Conservation (phyloP, 2,113 vertebrate species). For the Nothoprocta pentlandii region DNA sequence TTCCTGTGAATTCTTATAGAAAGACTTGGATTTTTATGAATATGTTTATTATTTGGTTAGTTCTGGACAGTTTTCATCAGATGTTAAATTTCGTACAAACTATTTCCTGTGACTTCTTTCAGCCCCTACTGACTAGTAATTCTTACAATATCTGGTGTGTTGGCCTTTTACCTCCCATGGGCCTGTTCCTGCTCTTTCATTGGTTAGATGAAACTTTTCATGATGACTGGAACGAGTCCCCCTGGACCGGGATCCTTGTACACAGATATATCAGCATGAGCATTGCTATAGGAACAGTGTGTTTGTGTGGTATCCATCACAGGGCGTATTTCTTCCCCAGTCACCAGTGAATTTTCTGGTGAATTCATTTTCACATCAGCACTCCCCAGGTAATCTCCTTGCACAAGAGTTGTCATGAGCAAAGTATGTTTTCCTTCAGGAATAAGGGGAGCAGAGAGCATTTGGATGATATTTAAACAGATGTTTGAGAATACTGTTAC, state of each 20-base stretch:
- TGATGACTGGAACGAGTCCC: neutral
- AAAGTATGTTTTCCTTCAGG: neutral
- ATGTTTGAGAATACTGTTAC: neutral
- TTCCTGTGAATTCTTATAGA: neutral
- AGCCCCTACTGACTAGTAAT: constrained; percentile 1
- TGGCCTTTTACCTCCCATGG: neutral
- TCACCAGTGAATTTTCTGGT: neutral
- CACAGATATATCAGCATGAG: neutral
- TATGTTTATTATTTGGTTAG: neutral
- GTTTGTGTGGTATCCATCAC: constrained; percentile 1
- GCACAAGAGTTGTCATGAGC: neutral
- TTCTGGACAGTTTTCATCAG: neutral
- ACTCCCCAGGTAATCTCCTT: neutral
- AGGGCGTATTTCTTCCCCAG: neutral
- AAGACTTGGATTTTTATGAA: neutral
- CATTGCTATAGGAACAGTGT: neutral
- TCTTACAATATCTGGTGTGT: rapidly evolving
- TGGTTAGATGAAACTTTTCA: neutral
- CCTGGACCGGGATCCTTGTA: neutral
- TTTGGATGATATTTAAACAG: neutral
- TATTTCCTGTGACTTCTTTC: constrained; percentile 9
- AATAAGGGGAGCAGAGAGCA: neutral
- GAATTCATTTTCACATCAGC: neutral
- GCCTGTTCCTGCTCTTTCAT: neutral
- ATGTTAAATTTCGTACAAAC: neutral